Base-by-base conservation (phyloP, 2,888 invertebrate genomes). In the Drosophila subsilvestris region DNA sequence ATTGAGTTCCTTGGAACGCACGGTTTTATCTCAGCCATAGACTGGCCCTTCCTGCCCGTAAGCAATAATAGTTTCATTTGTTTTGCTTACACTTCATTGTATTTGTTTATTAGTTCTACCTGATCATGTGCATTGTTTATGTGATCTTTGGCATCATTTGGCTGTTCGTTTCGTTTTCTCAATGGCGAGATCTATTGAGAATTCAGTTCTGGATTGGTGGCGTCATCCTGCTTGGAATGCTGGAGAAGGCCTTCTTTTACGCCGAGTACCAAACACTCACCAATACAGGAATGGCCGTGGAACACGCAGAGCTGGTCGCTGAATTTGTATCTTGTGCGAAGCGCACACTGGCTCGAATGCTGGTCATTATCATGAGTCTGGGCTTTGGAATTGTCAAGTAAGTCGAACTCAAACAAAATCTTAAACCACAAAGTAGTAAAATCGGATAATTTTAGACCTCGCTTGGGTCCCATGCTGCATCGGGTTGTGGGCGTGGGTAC, bases 141-240 rank as follows among this genome's bases (percentile, higher is more conserved):
- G 95, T 97, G 0, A 90, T 95, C n/a, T 94, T 96, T 85, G 97
- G 97, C 29, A 90, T 96, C 1, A 94, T 94, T 42, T 98, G 98
- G 98, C 93, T 98, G 57, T 89, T 94, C 0, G 95, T 97, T 54
- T 96, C 97, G 59, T 96, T 96, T 83, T 93, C 96, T 79, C 97
- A 97, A 92, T 98, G 98, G 98, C 94, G 97, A 45, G 98, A 98
- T 91, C 93, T 98, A 22, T 93, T 98, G 57, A 93, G 98, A 37
- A 96, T 98, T 48, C 98, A 99, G 93, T 98, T 98, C 93, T 98
- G 98, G 98, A 98, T 99, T 89, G 98, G 98, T 7, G 97, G 95
- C 29, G 97, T 98, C 12, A 97, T 98, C 62, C 92, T 98, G 12
- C 93, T 98, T 2, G 97, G 98, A 48, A 96, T 96, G 96, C 89